Evolutionary conservation across 2,888 invertebrate genomes (phyloP).

Genomic region (Macrosiphum euphorbiae): DNA sequence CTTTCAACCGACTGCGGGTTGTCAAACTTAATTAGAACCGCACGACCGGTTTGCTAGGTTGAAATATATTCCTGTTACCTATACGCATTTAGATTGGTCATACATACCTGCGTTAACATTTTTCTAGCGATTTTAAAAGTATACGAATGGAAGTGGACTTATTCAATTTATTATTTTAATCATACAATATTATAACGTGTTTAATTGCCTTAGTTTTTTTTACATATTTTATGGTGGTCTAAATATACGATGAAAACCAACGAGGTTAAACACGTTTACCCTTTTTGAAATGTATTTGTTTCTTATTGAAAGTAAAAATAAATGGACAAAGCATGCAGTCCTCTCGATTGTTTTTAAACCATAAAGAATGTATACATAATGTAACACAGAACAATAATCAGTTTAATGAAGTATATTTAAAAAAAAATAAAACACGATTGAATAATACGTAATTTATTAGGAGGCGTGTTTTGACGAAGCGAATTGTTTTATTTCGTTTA

Average conservation of each 20-base stretch:
- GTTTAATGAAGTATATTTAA: not conserved
- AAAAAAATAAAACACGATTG: not conserved
- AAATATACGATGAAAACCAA: not conserved
- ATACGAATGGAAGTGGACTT: not conserved
- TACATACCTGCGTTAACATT: slow-evolving; percentile 16
- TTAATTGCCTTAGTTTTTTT: not conserved
- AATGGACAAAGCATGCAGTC: not conserved
- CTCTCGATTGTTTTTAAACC: not conserved
- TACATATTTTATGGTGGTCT: slow-evolving; percentile 1
- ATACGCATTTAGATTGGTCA: not conserved
- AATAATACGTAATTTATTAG: not conserved
- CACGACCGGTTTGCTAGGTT: slow-evolving; percentile 36
- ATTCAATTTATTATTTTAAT: not conserved
- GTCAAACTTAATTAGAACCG: slow-evolving; percentile 62
- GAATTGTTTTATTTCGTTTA: not conserved
- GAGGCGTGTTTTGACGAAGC: slow-evolving; percentile 1
- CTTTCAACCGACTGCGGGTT: slow-evolving; percentile 29
- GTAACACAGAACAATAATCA: not conserved
- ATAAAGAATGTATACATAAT: not conserved
- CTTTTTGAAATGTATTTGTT: not conserved
- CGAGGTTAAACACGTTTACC: slow-evolving; percentile 7
- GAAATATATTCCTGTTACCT: slow-evolving; percentile 42
- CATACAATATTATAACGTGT: not conserved
- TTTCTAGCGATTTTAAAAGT: not conserved
- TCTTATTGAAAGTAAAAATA: slow-evolving; percentile 1